Percentiles rank a stretch among this genome's conserved stretches.
Conservation (phyloP, 2,888 invertebrate species). For the Archips crataeganus region DNA sequence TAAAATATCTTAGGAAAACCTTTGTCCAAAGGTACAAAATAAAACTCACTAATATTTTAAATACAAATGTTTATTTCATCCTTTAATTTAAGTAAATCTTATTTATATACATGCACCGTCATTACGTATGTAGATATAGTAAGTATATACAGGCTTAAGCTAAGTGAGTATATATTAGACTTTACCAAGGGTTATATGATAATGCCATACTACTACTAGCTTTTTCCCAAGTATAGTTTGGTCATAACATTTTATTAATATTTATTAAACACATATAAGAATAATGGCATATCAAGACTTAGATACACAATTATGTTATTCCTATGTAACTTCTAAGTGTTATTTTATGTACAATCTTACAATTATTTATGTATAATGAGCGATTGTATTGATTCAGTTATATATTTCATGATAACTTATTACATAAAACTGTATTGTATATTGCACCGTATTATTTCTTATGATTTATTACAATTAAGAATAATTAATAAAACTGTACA, state of each 20-base stretch:
- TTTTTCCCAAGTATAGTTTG: neutral
- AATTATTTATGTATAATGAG: constrained; percentile 42
- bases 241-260: neutral
- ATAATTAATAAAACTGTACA: constrained; percentile 2
- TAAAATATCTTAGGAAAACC: no score
- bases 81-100: constrained; percentile 63
- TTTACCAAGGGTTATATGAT: neutral
- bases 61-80: constrained; percentile 66
- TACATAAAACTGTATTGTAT: constrained; percentile 47
- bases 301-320: constrained; percentile 6
- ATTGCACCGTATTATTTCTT: constrained; percentile 52
- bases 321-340: neutral
- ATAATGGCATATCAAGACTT: constrained; percentile 10
- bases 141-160: constrained; percentile 38
- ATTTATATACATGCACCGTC: constrained; percentile 66
- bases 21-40: neutral
- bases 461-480: constrained; percentile 17
- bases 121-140: constrained; percentile 29
- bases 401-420: constrained; percentile 10
- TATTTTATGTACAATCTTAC: constrained; percentile 22
- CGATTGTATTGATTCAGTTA: constrained; percentile 26
- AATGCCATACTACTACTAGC: neutral
- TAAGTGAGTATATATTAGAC: constrained; percentile 42
- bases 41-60: constrained; percentile 40
- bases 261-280: neutral